Percentiles rank a stretch among this genome's conserved stretches.
Evolutionary conservation across 2,888 invertebrate species (phyloP).

Genomic region (Atethmia centrago): DNA sequence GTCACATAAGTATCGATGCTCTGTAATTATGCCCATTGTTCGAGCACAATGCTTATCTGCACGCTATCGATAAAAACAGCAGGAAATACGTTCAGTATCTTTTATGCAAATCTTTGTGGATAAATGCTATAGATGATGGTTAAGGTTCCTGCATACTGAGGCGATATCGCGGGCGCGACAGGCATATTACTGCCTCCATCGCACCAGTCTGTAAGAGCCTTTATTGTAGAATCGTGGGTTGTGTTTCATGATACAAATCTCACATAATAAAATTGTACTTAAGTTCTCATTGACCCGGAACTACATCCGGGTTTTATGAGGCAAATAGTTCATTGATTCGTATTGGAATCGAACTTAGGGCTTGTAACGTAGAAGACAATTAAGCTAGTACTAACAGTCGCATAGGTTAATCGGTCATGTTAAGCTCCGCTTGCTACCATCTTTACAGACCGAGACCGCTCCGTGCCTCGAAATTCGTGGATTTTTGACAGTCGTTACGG

Average conservation of each 20-base stretch:
- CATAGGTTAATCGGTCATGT: background rate
- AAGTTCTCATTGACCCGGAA: background rate
- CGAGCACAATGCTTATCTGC: conserved; percentile 53
- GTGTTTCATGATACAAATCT: conserved; percentile 3
- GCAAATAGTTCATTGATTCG: background rate
- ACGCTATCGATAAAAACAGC: conserved; percentile 47
- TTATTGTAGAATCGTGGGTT: conserved; percentile 7
- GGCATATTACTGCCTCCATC: no score
- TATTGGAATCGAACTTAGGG: background rate
- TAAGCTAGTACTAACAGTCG: no score
- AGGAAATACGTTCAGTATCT: conserved; percentile 41
- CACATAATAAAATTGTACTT: background rate
- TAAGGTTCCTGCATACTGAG: no score
- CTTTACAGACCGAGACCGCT: background rate
- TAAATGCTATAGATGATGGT: conserved; percentile 7
- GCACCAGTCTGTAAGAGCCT: no score
- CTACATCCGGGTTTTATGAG: background rate
- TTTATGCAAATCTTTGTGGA: conserved; percentile 23
- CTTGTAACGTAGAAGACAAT: background rate
- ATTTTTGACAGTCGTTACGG: no score
- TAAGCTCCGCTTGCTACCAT: background rate
- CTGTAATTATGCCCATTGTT: conserved; percentile 54
- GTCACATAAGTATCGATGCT: conserved; percentile 41
- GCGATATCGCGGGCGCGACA: no score
- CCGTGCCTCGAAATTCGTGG: no score